Base-by-base conservation (phyloP, 2,888 invertebrate species). In the Mythimna loreyi region DNA sequence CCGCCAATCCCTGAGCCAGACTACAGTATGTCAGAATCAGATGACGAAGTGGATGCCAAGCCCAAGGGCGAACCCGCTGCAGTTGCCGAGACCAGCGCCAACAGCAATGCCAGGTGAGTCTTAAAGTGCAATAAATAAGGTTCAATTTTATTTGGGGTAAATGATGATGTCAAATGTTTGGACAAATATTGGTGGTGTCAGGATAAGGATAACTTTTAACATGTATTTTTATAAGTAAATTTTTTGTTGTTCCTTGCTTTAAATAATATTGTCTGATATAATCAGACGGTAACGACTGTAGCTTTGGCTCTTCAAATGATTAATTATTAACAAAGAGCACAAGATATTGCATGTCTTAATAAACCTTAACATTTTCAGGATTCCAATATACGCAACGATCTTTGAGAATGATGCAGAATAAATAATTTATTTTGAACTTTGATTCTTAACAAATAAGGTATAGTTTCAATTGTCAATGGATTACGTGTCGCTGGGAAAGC, bases 1-100 rank as follows among this genome's bases (percentile, higher is more conserved):
- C 97, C 98, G 11, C 98, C 98, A n/a, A 98, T 98, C 83, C 98
- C 98, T 0, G 98, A 98, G 88, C 98, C 98, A 0, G 98, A 98
- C 92, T 98, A 98, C 94, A 98, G 98, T 91, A 97, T 98, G 93
- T 98, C 98, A 78, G 98, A 98, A 89, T 98, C 98, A 0, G 98
- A 98, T 86, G 97, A 97, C 70, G 98, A 97, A 78, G 96, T 96
- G 74, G 96, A 96, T 96, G 86, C 97, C 96, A 90, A 96, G 96
- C 85, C 97, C 92, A 85, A 96, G 81, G 89, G 93, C 7, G 96
- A 97, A 94, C 96, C 89, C 86, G 93, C 94, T 58, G 91, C 94
- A 0, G 92, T 93, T 57, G 96, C 96, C 0, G 97, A 98, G 89
- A 97, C 97, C 81, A 97, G 97, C 91, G 97, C 97, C 79, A 97